A percentile compares a stretch with the other conserved stretches of the same genome.
These are phyloP conservation scores for Cyanoramphus novaezelandiae DNA, from an alignment of 2,113 vertebrate species.

Conservation along the genomic window DNA sequence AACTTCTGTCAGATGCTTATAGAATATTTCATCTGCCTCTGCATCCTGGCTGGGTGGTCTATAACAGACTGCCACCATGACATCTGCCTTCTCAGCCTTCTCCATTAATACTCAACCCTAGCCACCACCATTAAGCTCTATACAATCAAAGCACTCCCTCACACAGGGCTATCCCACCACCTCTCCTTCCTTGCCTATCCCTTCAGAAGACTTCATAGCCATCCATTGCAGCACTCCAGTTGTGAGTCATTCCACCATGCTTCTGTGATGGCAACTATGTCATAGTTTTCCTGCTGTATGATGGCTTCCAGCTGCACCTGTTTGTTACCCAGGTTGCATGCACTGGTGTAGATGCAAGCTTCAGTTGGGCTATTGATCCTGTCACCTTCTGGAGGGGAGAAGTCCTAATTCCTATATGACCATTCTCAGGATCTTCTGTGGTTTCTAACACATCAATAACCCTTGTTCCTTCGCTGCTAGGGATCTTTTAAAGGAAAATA, in stretches of 20 bases:
- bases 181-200: not conserved
- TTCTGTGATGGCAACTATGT: not conserved
- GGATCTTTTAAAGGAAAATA: slow-evolving; percentile 30
- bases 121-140: not conserved
- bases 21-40: not conserved
- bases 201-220: not conserved
- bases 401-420: not conserved
- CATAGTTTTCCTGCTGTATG: not conserved
- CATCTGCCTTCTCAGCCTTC: not conserved
- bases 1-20: not conserved
- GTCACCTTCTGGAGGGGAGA: not conserved
- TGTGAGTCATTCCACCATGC: not conserved
- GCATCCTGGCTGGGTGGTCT: not conserved
- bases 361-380: not conserved
- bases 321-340: not conserved
- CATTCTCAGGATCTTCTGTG: not conserved
- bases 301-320: not conserved
- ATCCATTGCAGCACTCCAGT: not conserved
- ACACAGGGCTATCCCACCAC: not conserved
- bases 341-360: not conserved
- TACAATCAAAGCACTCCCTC: not conserved
- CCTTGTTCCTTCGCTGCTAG: not conserved
- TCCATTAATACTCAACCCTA: not conserved
- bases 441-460: not conserved
- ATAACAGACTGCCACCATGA: not conserved